Base-by-base conservation (phyloP, 2,797 vertebrate genomes). In the Tachyglossus aculeatus region DNA sequence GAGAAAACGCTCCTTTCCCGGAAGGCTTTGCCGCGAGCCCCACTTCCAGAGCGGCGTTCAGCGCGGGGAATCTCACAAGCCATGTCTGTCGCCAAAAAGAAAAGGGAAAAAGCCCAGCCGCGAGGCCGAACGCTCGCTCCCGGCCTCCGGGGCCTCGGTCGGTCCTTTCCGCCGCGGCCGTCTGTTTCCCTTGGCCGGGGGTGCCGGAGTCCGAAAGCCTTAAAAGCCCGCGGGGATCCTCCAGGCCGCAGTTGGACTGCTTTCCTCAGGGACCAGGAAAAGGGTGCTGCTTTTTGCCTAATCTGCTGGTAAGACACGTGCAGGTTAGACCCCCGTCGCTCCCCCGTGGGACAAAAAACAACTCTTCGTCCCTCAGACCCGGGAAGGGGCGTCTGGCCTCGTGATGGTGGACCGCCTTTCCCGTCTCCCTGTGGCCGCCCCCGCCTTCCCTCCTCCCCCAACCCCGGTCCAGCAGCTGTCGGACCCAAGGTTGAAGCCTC, bases 51-150 rank as follows among this genome's bases (percentile, higher is more conserved):
- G 75, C 59, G 61, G 24, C 59, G 41, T 29, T 79, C 33, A 44
- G 50, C 65, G 67, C 67, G 67, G 59, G 78, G 78, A 81, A 54
- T 71, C 84, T 75, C 85, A 74, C 4, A 92, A 93, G 90, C 90
- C 91, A 91, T 93, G 83, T 76, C 86, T 84, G 83, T 90, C 73
- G 89, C 89, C 90, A 90, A 91, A 91, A 87, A 88, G 81, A 80
- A 81, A 77, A 80, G 67, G 33, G 54, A 57, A 68, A 64, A 73
- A 81, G 65, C 76, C 74, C 79, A 43, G 64, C 88, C 79, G 66
- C 64, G 64, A 83, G 78, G 65, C 68, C 66, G 75, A 85, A 88
- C 85, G 89, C 73, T n/a, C n/a, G n/a, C n/a, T n/a, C n/a, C n/a
- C n/a, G n/a, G n/a, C n/a, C n/a, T 62, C 48, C n/a, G n/a, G n/a